Conservation (phyloP, 92 coral and sea anemone genomes). For the Virgularia gustaviana region DNA sequence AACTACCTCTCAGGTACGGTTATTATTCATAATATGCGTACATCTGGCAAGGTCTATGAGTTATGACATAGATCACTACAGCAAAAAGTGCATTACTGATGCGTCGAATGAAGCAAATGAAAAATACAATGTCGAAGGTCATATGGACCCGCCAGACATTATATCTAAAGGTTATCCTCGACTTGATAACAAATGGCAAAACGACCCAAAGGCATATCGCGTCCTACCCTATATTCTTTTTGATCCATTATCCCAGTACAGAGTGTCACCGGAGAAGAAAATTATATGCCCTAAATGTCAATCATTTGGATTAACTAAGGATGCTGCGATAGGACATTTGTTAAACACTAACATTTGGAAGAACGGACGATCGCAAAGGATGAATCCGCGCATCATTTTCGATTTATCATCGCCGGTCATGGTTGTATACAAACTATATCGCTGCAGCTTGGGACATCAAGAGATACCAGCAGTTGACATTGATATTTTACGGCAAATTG, state of each 20-base stretch:
- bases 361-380: not conserved
- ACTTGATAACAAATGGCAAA: not conserved
- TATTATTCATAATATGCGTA: too few species aligned
- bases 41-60: too few species aligned
- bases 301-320: not conserved
- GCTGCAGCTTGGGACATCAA: not conserved
- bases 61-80: not conserved
- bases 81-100: not conserved
- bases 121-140: not conserved
- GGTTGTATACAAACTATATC: not conserved
- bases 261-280: not conserved
- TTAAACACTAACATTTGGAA: conserved; percentile 1
- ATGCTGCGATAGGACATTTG: not conserved
- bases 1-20: too few species aligned
- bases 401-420: not conserved
- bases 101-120: not conserved
- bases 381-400: not conserved
- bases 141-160: not conserved
- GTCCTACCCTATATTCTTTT: not conserved
- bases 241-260: not conserved
- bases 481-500: not conserved
- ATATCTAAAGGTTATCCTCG: not conserved
- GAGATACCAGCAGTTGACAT: not conserved
- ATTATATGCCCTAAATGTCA: not conserved
- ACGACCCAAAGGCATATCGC: not conserved